Evolutionary conservation across 2,888 invertebrate species (phyloP), one percentile per base, ranked within the genome.

Genomic region (Agrochola litura): DNA sequence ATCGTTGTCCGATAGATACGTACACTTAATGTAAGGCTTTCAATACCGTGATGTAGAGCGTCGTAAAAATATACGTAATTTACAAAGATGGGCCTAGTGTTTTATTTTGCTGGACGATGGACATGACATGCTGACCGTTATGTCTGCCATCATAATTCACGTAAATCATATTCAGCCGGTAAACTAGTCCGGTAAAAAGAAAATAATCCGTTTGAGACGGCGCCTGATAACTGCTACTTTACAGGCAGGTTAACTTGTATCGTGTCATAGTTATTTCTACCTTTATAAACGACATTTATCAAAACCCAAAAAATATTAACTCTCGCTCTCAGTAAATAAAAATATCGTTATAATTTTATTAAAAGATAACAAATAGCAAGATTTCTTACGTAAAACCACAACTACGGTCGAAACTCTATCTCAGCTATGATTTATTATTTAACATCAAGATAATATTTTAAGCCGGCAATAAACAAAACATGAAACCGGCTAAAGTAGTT

Each of bases 351-450:
- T 72, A 70, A 77, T 86, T 82, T 58, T 22, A 72, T 69, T 68
- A 68, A 68, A 72, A 61, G 60, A 68, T 72, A 73, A 73, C 69
- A 77, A 77, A 85, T 84, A 75, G 54, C 68, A 67, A 70, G 64
- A 71, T 73, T 70, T 70, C 72, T 73, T 72, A 73, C 37, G 41
- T 63, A 25, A 65, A 84, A 86, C 81, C 78, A 79, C 88, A 86
- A 86, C 77, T 91, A 91, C 92, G 89, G 90, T 89, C 89, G 89
- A 91, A 90, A 90, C 85, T 88, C 89, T 92, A 93, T 92, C 93
- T 90, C 75, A 73, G 87, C 92, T 92, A 93, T 95, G 93, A 95
- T 95, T 94, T 94, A 94, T 93, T 89, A 87, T 90, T 92, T 92
- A 90, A 90, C 90, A 81, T 81, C 80, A 84, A 89, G 89, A 87